Conservation (phyloP, 2,888 invertebrate species). For the Lasius fuliginosus region DNA sequence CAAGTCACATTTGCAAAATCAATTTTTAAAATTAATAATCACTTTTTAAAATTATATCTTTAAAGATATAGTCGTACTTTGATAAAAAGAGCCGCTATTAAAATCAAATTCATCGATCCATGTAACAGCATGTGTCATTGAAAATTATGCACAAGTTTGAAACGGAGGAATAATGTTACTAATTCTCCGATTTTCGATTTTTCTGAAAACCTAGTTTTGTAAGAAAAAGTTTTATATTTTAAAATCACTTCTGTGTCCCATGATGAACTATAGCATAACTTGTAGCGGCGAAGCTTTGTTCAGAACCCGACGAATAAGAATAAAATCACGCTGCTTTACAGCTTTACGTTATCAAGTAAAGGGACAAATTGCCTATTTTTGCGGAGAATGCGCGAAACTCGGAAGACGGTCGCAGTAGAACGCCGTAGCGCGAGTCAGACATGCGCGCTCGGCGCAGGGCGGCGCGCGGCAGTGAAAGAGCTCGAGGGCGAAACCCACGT, state of each 20-base stretch:
- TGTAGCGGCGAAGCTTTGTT: background rate
- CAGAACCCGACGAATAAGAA: background rate
- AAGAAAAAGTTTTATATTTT: background rate
- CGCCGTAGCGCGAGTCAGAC: constrained; percentile 77
- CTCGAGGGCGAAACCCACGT: constrained; percentile 74
- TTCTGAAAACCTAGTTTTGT: constrained; percentile 13
- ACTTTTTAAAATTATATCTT: background rate
- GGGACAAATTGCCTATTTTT: constrained; percentile 44
- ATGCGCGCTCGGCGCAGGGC: constrained; percentile 75
- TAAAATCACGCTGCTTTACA: constrained; percentile 12
- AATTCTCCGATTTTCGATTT: background rate
- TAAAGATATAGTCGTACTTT: background rate
- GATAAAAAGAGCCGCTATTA: background rate
- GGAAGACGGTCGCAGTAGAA: constrained; percentile 69
- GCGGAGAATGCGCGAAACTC: constrained; percentile 18
- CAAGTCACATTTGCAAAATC: background rate
- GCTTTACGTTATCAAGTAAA: constrained; percentile 16
- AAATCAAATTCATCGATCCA: constrained; percentile 4
- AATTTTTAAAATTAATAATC: background rate
- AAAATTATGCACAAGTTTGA: background rate
- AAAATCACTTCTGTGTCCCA: background rate
- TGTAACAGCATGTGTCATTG: background rate
- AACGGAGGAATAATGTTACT: background rate
- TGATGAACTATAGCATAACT: background rate
- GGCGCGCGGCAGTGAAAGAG: constrained; percentile 72